Base-by-base conservation (phyloP, 1,140 invertebrate species). In the Pogonus chalceus region DNA sequence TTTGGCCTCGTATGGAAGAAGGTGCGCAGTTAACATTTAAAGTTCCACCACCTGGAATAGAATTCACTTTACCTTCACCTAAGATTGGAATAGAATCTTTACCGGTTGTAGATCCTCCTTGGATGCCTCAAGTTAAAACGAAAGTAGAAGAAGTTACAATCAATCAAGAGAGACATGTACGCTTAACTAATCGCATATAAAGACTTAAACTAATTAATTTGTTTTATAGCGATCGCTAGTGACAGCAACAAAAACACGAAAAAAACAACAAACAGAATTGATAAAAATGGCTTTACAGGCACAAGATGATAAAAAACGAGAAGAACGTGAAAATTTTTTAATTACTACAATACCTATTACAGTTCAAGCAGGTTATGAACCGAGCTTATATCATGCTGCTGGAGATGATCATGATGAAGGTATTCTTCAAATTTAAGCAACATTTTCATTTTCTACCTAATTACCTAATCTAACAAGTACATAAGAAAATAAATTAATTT, bases 1-100 rank as follows among this genome's bases (percentile, higher is more conserved):
- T 96, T 3, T 99, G 96, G 96, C 90, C 93, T 0, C 79, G 96
- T 56, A 96, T 99, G 93, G 97, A 99, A 73, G 95, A 98, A 68
- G 87, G 89, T 21, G 95, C 95, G 2, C 92, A 96, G 51, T 67
- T 90, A 16, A 87, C 86, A 0, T 98, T 99, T 64, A 99, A 98
- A 77, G 87, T 98, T 0, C 95, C 96, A 2, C 96, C 96, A 0
- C 96, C 96, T 0, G 91, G 92, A 20, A 99, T 99, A 58, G 97
- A 99, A 66, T 99, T 99, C 66, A 99, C 96, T 1, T 72, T 99
- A 16, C 96, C 96, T 0, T 99, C 96, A 0, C 97, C 97, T 0
- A 96, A 96, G 71, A 98, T 99, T 60, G 96, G 96, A 3, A 90
- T 93, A 20, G 92, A 96, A 69, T 91, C 87, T 23, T 72, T 93